Evolutionary conservation across 2,797 vertebrate species (phyloP), one percentile per base, ranked within the genome.

Genomic region (Tangara arthus): DNA sequence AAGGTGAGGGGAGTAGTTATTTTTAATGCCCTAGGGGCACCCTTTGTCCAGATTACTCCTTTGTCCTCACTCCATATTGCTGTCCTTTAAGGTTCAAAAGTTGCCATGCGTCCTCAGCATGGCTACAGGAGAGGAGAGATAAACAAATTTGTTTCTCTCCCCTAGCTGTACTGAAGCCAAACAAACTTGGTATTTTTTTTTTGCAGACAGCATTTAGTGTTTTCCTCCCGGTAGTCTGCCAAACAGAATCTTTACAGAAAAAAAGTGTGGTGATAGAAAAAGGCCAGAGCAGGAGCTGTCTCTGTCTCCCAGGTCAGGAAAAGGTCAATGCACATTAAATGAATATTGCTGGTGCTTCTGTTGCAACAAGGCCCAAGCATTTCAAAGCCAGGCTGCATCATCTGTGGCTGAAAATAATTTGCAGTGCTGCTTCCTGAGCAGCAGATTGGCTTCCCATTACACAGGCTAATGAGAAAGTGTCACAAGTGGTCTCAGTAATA

Each of bases 391-490:
- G 87, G 65, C 76, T 95, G 92, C 82, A 86, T 96, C 91, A 85
- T 94, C 92, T 96, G 94, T 73, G 76, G 64, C 87, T 94, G 93
- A 80, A 94, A 95, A 87, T 89, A 76, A 91, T 91, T 82, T 19
- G 3, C 78, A 90, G 71, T 34, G 27, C 76, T 95, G 80, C 87
- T 92, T 93, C 93, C 87, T 78, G 91, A 87, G 61, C 84, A 83
- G 87, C 92, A 95, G 94, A 91, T 92, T 95, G 91, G 82, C 84
- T 95, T 89, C 82, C 76, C 82, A 88, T 96, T 92, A 91, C 84
- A 81, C 84, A 69, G 89, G 57, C 93, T 97, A 97, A 96, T 95
- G 90, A 95, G 95, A 94, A 92, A 92, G 79, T 80, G 64, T 94
- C 72, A 77, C 79, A 82, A 94, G 94, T 92, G 79, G 92, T 89